These are phyloP conservation scores for Acipenser ruthenus DNA, from an alignment of 2,797 vertebrate species.

Conservation along the genomic window DNA sequence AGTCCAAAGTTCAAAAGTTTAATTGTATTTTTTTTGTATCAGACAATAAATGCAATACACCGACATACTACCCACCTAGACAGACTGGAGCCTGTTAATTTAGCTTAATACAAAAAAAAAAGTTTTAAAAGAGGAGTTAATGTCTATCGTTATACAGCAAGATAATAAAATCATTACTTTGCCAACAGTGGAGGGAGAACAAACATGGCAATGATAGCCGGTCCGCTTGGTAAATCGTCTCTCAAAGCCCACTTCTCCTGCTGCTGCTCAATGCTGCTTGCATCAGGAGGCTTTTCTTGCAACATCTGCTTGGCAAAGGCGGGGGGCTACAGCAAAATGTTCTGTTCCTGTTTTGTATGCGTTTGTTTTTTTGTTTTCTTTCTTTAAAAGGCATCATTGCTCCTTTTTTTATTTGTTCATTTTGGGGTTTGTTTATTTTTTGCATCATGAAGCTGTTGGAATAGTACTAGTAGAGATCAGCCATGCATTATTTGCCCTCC, in stretches of 20 bases:
- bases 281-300: slow-evolving; percentile 46
- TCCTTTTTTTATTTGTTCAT: slow-evolving; percentile 12
- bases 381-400: slow-evolving; percentile 5
- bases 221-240: slow-evolving; percentile 49
- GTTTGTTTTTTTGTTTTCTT: no score
- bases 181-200: slow-evolving; percentile 47
- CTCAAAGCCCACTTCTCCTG: slow-evolving; percentile 43
- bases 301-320: slow-evolving; percentile 55
- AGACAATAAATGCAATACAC: slow-evolving; percentile 38
- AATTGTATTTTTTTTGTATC: slow-evolving; percentile 35
- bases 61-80: slow-evolving; percentile 53
- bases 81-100: slow-evolving; percentile 55
- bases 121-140: slow-evolving; percentile 48
- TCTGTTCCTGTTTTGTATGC: no score
- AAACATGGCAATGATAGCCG: slow-evolving; percentile 41
- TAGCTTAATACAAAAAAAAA: slow-evolving; percentile 42
- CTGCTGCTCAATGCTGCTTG: slow-evolving; percentile 12
- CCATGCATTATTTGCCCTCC: slow-evolving; percentile 72
- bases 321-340: slow-evolving; percentile 21
- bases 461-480: slow-evolving; percentile 60
- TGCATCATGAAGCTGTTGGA: slow-evolving; percentile 63
- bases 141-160: slow-evolving; percentile 56
- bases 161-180: slow-evolving; percentile 45
- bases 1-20: slow-evolving; percentile 19
- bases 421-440: slow-evolving; percentile 30